phyloP scores from a whole-genome alignment of 35 echinoderm and acorn worm genomes.

The Heliocidaris erythrogramma region DNA sequence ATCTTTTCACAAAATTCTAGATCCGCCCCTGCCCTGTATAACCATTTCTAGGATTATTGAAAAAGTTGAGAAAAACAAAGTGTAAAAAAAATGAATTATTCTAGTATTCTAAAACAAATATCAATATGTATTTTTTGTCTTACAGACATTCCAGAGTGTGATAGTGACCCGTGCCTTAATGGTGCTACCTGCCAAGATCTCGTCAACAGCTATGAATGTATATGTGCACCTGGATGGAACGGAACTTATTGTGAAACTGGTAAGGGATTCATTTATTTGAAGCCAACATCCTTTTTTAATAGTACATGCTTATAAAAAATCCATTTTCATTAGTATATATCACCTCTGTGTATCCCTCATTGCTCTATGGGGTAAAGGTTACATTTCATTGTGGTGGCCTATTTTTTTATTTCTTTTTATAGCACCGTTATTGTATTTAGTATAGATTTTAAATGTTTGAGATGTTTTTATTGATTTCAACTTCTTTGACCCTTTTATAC shows the following conservation, averaged over 20 bases:
- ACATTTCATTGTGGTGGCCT: background rate
- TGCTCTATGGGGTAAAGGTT: background rate
- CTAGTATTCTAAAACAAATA: no score
- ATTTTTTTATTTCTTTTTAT: no score
- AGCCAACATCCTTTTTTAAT: background rate
- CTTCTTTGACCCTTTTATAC: background rate
- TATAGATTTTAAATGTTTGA: background rate
- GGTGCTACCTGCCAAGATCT: conserved; percentile 48
- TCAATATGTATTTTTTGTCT: background rate
- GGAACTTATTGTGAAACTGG: conserved; percentile 56
- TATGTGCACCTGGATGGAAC: conserved; percentile 44
- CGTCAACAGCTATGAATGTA: conserved; percentile 43
- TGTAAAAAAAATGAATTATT: no score
- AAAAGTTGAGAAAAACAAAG: no score
- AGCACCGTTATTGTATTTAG: background rate
- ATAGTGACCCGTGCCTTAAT: conserved; percentile 65
- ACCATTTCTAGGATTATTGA: no score
- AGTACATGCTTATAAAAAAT: background rate
- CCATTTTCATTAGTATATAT: background rate
- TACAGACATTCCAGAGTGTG: conserved; percentile 44
- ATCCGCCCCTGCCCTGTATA: no score
- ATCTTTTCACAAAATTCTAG: no score
- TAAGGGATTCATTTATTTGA: background rate
- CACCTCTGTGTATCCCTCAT: background rate
- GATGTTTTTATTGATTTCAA: background rate